Evolutionary conservation across 1,140 invertebrate genomes (phyloP), one percentile per base, ranked within the genome.

Genomic region (Penaeus chinensis): DNA sequence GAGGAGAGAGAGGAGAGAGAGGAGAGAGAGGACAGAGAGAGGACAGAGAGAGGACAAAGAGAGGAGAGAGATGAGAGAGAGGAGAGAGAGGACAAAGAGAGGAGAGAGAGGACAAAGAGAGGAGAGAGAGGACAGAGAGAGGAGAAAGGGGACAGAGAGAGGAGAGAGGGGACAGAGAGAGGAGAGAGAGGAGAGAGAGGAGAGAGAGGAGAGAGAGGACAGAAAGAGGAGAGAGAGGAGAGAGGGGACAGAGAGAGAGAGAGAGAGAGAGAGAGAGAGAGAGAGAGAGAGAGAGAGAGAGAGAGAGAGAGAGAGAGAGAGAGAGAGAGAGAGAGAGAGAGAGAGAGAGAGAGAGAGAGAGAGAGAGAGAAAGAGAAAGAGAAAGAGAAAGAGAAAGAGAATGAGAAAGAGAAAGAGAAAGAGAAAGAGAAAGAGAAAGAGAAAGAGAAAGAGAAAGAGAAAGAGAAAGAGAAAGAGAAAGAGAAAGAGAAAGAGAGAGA

Each of bases 341-440:
- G 24, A 81, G 54, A n/a, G 54, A 32, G 32, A 32, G 32, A 32
- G 2, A 2, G 32, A 32, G 32, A 2, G 32, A 32, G 32, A 2
- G 32, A 32, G 32, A 2, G 32, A 32, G 32, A 2, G 32, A 32
- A 2, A 2, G 32, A 32, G 32, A 2, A 2, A 32, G 2, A 2
- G 32, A 32, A 2, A 32, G 32, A 32, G 32, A 32, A 2, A 32
- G 32, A 32, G 32, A 32, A 2, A 32, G 32, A 32, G 32, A 32
- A 2, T 1, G 32, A 32, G 32, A 32, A 2, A 32, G 32, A 32
- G 32, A 32, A 2, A 32, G 32, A 32, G 32, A 32, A 2, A 32
- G 32, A 32, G 32, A 32, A 2, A 32, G 84, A 81, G 84, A 61
- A 24, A 61, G 78, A 86, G 74, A 37, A 80, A 79, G 66, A 71